Evolutionary conservation across 1,140 invertebrate species (phyloP).

Genomic region (Zaprionus ghesquierei): DNA sequence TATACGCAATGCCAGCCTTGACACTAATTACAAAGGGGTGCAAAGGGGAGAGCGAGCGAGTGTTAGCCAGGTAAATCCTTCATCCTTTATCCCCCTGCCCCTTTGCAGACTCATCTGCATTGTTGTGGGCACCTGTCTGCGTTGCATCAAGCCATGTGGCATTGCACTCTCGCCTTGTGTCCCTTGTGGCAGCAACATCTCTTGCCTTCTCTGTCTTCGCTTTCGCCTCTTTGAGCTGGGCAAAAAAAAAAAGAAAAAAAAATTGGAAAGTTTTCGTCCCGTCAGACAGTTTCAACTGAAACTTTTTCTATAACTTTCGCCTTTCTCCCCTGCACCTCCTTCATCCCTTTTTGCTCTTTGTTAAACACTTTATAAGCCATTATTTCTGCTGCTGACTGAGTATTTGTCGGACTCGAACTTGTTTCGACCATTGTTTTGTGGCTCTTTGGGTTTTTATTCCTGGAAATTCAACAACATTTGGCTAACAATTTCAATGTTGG

Average conservation of each 20-base stretch:
- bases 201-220: neutral
- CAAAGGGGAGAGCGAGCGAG: slow-evolving; percentile 28
- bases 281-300: slow-evolving; percentile 48
- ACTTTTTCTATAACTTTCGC: slow-evolving; percentile 33
- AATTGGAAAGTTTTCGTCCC: too few species aligned
- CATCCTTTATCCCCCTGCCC: slow-evolving; percentile 2
- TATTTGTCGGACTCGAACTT: slow-evolving; percentile 28
- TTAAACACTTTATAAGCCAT: slow-evolving; percentile 60
- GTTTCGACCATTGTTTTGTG: slow-evolving; percentile 26
- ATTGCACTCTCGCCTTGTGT: slow-evolving; percentile 51
- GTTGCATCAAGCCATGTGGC: slow-evolving; percentile 39
- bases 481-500: neutral
- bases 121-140: slow-evolving; percentile 33
- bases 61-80: slow-evolving; percentile 9
- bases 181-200: slow-evolving; percentile 3
- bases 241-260: too few species aligned
- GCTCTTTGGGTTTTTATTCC: neutral
- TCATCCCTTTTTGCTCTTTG: slow-evolving; percentile 38
- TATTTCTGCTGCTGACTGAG: slow-evolving; percentile 51
- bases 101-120: slow-evolving; percentile 26
- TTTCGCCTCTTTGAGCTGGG: slow-evolving; percentile 1
- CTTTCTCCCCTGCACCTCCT: slow-evolving; percentile 11
- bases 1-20: slow-evolving; percentile 59
- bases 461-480: slow-evolving; percentile 19
- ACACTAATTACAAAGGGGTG: slow-evolving; percentile 64